Evolutionary conservation across 2,888 invertebrate genomes (phyloP), one percentile per base, ranked within the genome.

Genomic region (Catocala sponsa): DNA sequence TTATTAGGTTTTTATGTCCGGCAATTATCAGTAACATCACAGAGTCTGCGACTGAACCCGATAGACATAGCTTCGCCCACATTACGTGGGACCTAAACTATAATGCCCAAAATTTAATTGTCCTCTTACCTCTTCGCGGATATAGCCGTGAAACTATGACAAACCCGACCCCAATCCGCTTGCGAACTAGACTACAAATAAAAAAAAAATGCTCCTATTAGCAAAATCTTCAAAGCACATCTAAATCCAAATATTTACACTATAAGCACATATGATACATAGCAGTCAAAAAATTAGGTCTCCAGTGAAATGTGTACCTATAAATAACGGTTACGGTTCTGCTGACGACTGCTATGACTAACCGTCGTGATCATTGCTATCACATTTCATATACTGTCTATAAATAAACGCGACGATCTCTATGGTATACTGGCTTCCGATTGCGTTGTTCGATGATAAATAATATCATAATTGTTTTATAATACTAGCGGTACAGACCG

Each of bases 341-440:
- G 55, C 54, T 55, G 51, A 52, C 35, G 11, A 56, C 62, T 46
- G 33, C 7, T 48, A 48, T 74, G 65, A 64, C 58, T 72, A 65
- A 73, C 63, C 58, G 63, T 51, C 64, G 62, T 52, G 55, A 72
- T 62, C 63, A 65, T 77, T 61, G 46, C 56, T 65, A 77, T 72
- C 74, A 62, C 41, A 53, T 77, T 66, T 55, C 60, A 55, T 60
- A 55, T 55, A 59, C 42, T 15, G 25, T 10, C 55, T 60, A 55
- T 47, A 59, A 52, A 59, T 59, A 59, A 44, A 32, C 25, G 11
- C 11, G n/a, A 13, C 7, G 9, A 11, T 49, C 33, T 57, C 46
- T 59, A 58, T 59, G 59, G 59, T 48, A 53, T 32, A 33, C 42
- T 5, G 25, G 52, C 52, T 53, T 53, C 53, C 48, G 52, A 41